Percentiles rank a stretch among this genome's conserved stretches.
Evolutionary conservation across 2,888 invertebrate genomes (phyloP).

Genomic region (Cetonia aurata): DNA sequence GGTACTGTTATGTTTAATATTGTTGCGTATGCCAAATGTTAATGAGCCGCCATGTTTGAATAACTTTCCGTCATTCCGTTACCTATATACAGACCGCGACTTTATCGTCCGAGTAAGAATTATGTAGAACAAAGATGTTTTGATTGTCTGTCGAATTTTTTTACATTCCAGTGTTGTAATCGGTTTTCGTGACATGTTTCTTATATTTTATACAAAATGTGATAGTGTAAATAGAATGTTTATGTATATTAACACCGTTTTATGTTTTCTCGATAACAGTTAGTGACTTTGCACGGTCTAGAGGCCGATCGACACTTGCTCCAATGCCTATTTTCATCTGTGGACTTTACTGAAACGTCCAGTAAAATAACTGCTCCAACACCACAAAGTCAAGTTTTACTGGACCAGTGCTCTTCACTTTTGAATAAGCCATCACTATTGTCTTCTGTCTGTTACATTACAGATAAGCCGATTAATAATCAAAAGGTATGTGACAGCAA

Average conservation of each 20-base stretch:
- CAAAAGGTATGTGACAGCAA: slow-evolving; percentile 73
- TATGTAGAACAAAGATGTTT: slow-evolving; percentile 62
- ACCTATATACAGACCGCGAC: slow-evolving; percentile 44
- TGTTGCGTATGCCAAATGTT: slow-evolving; percentile 41
- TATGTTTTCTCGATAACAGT: slow-evolving; percentile 70
- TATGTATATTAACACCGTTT: slow-evolving; percentile 38
- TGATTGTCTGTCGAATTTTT: slow-evolving; percentile 58
- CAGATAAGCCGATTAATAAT: slow-evolving; percentile 83
- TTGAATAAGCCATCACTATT: slow-evolving; percentile 89
- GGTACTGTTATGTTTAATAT: slow-evolving; percentile 22
- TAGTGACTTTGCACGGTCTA: slow-evolving; percentile 91
- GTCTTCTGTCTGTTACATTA: slow-evolving; percentile 88
- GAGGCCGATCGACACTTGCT: slow-evolving; percentile 97
- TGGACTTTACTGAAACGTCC: slow-evolving; percentile 81
- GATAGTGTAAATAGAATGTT: slow-evolving; percentile 32
- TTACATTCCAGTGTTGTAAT: slow-evolving; percentile 37
- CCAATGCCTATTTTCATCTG: slow-evolving; percentile 92
- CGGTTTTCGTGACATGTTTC: slow-evolving; percentile 49
- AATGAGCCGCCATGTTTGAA: slow-evolving; percentile 46
- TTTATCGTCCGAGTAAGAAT: slow-evolving; percentile 57
- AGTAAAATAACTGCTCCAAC: slow-evolving; percentile 71
- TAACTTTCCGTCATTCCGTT: slow-evolving; percentile 42
- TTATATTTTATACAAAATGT: slow-evolving; percentile 37
- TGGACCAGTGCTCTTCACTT: slow-evolving; percentile 82
- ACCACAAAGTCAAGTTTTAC: slow-evolving; percentile 80